phyloP scores from a whole-genome alignment of 1,140 invertebrate genomes.

The Drosophila funebris region DNA sequence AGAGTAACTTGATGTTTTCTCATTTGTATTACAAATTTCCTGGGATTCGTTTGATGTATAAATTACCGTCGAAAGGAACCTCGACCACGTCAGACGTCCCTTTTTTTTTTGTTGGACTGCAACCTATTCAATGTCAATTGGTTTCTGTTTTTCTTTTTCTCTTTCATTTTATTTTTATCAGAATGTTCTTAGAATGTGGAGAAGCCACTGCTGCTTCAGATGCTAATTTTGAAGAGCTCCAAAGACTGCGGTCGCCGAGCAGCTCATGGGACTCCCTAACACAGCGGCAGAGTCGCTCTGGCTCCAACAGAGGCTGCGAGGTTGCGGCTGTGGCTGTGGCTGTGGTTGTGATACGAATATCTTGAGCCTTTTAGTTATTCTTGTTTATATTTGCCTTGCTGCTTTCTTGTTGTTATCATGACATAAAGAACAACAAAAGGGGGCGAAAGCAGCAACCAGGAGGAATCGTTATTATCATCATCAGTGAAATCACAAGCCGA shows the following conservation, averaged over 20 bases:
- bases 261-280: slow-evolving; percentile 20
- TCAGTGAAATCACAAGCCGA: not conserved
- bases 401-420: slow-evolving; percentile 59
- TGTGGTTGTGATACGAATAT: slow-evolving; percentile 10
- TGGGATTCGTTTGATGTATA: slow-evolving; percentile 45
- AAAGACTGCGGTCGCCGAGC: slow-evolving; percentile 18
- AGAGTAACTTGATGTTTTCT: slow-evolving; percentile 27
- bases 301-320: not conserved
- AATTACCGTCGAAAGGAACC: slow-evolving; percentile 47
- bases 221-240: slow-evolving; percentile 35
- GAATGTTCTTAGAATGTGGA: slow-evolving; percentile 64
- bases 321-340: not conserved
- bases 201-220: slow-evolving; percentile 30
- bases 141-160: slow-evolving; percentile 30
- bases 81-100: slow-evolving; percentile 21
- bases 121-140: slow-evolving; percentile 75
- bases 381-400: slow-evolving; percentile 63
- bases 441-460: not conserved
- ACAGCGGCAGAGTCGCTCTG: not conserved
- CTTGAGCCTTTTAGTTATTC: slow-evolving; percentile 54
- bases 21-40: slow-evolving; percentile 65
- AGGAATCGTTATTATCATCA: slow-evolving; percentile 23
- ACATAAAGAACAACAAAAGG: slow-evolving; percentile 51
- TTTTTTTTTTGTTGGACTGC: slow-evolving; percentile 9
- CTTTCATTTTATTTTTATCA: slow-evolving; percentile 45